Conservation (phyloP, 2,797 vertebrate species). For the Capromys pilorides region DNA sequence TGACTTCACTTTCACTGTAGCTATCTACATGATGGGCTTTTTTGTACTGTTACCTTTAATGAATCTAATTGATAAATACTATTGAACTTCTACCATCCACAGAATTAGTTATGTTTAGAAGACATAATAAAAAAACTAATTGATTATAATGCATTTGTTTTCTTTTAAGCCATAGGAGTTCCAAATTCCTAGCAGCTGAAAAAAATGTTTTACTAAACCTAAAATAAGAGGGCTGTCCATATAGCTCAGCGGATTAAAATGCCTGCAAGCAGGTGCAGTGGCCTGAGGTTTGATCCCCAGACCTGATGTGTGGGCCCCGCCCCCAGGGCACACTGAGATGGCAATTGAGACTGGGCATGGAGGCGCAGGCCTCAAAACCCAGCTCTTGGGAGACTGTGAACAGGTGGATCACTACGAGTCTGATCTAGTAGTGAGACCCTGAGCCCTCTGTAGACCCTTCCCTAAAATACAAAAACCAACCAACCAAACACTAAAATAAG, state of each 20-base stretch:
- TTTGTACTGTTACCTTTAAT: background rate
- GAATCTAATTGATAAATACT: background rate
- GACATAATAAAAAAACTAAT: background rate
- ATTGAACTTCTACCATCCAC: background rate
- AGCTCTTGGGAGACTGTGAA: too few relatives aligned
- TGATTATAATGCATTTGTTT: background rate
- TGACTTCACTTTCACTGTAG: background rate
- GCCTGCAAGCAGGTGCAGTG: too few relatives aligned
- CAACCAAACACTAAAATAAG: background rate
- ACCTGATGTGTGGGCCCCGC: too few relatives aligned
- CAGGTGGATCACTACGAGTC: too few relatives aligned
- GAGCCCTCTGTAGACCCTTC: too few relatives aligned
- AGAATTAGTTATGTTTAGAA: background rate
- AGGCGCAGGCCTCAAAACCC: too few relatives aligned
- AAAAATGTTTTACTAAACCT: background rate
- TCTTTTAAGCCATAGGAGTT: background rate
- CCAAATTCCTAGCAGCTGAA: background rate
- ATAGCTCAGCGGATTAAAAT: too few relatives aligned
- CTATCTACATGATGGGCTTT: background rate
- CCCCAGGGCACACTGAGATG: too few relatives aligned
- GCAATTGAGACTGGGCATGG: too few relatives aligned
- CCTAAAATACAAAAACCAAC: too few relatives aligned
- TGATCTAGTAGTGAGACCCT: too few relatives aligned
- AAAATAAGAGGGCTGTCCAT: background rate
- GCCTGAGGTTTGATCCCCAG: too few relatives aligned